Percentiles rank a stretch among this genome's conserved stretches.
Conservation (phyloP, 2,888 invertebrate species). For the Tiliacea aurago region DNA sequence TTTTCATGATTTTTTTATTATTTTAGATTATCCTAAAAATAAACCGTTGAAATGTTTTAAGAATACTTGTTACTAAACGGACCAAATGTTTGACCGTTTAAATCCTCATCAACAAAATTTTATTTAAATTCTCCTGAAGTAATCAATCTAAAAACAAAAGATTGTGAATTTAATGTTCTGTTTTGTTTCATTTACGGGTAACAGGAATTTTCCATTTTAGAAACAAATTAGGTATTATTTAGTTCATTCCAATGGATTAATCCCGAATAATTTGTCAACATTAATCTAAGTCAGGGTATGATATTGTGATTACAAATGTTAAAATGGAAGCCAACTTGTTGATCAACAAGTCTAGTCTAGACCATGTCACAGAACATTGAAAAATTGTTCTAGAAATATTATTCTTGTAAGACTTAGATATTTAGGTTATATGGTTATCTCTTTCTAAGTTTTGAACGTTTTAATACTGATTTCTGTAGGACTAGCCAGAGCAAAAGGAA, state of each 20-base stretch:
- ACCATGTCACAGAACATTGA: neutral
- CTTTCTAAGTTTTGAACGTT: neutral
- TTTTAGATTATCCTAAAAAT: too few species aligned
- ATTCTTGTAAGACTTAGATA: neutral
- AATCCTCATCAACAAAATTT: constrained; percentile 18
- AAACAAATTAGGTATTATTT: constrained; percentile 49
- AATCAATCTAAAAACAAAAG: constrained; percentile 42
- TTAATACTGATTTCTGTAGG: neutral
- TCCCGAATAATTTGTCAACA: constrained; percentile 43
- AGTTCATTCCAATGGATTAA: constrained; percentile 40
- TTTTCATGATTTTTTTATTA: too few species aligned
- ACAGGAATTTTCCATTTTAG: constrained; percentile 28
- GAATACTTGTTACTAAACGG: neutral
- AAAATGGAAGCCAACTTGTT: constrained; percentile 9
- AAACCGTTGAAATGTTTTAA: neutral
- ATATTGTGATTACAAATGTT: constrained; percentile 15
- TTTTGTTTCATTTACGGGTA: constrained; percentile 23
- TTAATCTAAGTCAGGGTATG: constrained; percentile 48
- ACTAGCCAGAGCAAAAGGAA: too few species aligned
- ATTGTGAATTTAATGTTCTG: constrained; percentile 34
- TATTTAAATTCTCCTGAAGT: constrained; percentile 13
- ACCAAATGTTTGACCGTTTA: neutral
- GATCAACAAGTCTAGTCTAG: neutral
- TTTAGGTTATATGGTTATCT: neutral
- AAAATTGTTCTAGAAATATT: neutral